Base-by-base conservation (phyloP, 2,797 vertebrate species). In the Prunella strophiata region DNA sequence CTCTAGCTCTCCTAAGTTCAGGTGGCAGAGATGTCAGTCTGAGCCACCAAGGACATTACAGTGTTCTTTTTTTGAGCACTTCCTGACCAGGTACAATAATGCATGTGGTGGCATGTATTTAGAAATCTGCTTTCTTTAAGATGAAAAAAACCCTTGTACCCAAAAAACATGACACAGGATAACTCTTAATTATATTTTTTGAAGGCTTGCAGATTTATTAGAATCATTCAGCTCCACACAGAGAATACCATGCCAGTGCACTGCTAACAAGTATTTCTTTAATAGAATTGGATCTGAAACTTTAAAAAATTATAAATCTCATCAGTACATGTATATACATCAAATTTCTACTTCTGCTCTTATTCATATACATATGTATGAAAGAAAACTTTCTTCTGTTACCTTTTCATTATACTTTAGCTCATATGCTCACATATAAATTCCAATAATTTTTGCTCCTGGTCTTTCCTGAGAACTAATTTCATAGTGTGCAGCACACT, bases 101-200 rank as follows among this genome's bases (percentile, higher is more conserved):
- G 13, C 20, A n/a, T 21, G 2, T n/a, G 14, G 25, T 38, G 26
- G 6, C 11, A 27, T 22, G 3, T 32, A n/a, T 71, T 86, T 76
- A 82, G 12, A 73, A 43, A 20, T 13, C 9, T 65, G 7, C 7
- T 71, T 71, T 65, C n/a, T 74, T 85, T 55, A 74, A 57, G 13
- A 48, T 16, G 48, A 81, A 76, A 54, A 54, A 50, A 40, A 43
- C 17, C 17, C 3, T 40, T 43, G 8, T 18, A 38, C 16, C 4
- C 18, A 12, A 67, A 87, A 76, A 23, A 0, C 5, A 25, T 4
- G n/a, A 6, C 3, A 2, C 19, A 61, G 5, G 17, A 15, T 55
- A 73, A 86, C 79, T 50, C 6, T 10, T 51, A 87, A 74, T 30
- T 40, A 47, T 2, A 57, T 2, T 36, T 34, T 63, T 82, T 67